Evolutionary conservation across 1,140 invertebrate genomes (phyloP), one percentile per base, ranked within the genome.

Genomic region (Diorhabda carinulata): DNA sequence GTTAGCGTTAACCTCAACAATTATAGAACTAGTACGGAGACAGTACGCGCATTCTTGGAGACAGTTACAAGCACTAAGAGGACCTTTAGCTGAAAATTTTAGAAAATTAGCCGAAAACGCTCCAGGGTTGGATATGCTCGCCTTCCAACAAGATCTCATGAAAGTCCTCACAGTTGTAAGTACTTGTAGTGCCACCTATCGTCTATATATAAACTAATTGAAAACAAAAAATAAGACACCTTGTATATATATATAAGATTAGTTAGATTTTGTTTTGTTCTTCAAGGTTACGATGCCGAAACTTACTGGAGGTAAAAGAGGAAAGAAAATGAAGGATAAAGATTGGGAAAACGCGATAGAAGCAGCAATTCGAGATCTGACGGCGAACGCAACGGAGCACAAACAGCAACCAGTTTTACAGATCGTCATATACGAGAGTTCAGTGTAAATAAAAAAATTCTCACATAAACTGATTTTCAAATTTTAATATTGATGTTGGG

Each of bases 1-100:
- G 3, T 84, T 98, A 80, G 95, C 96, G 2, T 80, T 98, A 58
- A 96, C 96, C 2, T 94, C 95, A 2, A 98, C 96, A 71, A 96
- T 97, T 73, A 97, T 97, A 74, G 95, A 97, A 81, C 82, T 95
- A 69, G 92, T 95, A 47, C 82, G 92, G 63, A 83, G 90, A 64
- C 92, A 95, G 78, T 95, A 95, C 80, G 91, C 91, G 5, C 88
- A 92, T 72, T 93, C 91, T 66, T 95, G 93, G 93, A 86, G 88
- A 75, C 88, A 90, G 75, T 79, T 94, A 43, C 88, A 92, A 80
- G 89, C 90, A 41, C 81, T 94, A 6, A 89, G 90, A 2, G 91
- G 91, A 52, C 91, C 92, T 5, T 81, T 95, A 72, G 90, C 91
- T 3, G 92, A 94, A 74, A 88, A 91, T 59, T 81, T 94, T 45